Conservation (phyloP, 1,140 invertebrate genomes). For the Tachypleus tridentatus region DNA sequence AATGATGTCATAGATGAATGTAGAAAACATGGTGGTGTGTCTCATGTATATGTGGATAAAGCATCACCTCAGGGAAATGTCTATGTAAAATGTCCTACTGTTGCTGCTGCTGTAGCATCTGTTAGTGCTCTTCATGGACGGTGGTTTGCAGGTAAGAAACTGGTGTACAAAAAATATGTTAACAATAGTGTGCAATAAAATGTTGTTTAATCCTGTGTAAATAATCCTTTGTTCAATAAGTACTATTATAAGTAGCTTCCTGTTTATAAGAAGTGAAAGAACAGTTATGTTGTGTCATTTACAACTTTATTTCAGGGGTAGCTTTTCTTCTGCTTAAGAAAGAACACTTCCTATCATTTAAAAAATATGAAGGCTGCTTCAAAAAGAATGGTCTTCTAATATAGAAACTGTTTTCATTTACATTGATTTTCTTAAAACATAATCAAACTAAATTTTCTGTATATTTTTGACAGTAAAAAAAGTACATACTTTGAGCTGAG, state of each 20-base stretch:
- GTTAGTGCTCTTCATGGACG: conserved; percentile 93
- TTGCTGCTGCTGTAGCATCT: conserved; percentile 85
- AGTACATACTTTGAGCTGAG: too few species aligned
- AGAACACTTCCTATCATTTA: too few species aligned
- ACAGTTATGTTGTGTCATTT: not conserved
- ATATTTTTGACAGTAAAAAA: too few species aligned
- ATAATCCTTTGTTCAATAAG: not conserved
- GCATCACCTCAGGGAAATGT: conserved; percentile 86
- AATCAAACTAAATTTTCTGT: too few species aligned
- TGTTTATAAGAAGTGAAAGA: not conserved
- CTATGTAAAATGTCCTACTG: conserved; percentile 95
- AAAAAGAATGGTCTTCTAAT: too few species aligned
- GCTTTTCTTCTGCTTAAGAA: too few species aligned
- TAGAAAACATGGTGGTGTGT: conserved; percentile 89
- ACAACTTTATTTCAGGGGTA: too few species aligned
- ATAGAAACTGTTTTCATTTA: too few species aligned
- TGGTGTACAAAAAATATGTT: not conserved
- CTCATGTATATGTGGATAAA: conserved; percentile 94
- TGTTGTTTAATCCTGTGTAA: not conserved
- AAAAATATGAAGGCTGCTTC: too few species aligned
- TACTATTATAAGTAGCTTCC: conserved; percentile 5
- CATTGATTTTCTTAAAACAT: too few species aligned
- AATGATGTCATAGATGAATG: conserved; percentile 98
- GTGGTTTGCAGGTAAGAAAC: conserved; percentile 77
- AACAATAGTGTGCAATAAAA: not conserved